phyloP scores from a whole-genome alignment of 2,888 invertebrate species.

The Archips xylosteana region DNA sequence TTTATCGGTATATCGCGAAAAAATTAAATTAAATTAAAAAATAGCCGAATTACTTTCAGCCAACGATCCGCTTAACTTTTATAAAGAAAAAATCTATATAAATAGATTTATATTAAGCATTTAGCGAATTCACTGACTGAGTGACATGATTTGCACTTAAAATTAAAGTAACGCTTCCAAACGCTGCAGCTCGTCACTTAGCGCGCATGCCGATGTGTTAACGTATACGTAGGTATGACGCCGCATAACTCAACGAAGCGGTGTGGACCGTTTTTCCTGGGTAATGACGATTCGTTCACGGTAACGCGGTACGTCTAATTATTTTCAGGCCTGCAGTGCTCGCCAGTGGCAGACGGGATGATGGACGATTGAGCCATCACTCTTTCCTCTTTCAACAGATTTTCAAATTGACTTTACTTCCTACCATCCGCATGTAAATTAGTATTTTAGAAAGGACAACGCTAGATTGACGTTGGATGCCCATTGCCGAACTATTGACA shows the following conservation, averaged over 20 bases:
- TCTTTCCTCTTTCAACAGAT: conserved; percentile 55
- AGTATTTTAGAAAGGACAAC: not conserved
- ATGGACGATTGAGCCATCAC: conserved; percentile 65
- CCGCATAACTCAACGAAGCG: conserved; percentile 37
- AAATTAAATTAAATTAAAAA: too few species aligned
- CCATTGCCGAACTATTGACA: conserved; percentile 48
- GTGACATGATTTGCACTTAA: not conserved
- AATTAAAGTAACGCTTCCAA: not conserved
- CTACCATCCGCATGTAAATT: not conserved
- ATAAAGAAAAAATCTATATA: too few species aligned
- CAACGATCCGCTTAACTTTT: too few species aligned
- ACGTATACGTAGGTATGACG: conserved; percentile 39
- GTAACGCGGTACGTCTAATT: conserved; percentile 61
- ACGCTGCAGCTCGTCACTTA: conserved; percentile 17
- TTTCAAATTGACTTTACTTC: conserved; percentile 41
- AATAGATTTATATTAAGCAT: too few species aligned
- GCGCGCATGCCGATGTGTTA: conserved; percentile 6
- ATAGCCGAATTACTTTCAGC: too few species aligned
- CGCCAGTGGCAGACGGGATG: conserved; percentile 57
- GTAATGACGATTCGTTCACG: conserved; percentile 54
- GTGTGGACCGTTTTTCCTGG: conserved; percentile 48
- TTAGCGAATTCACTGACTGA: not conserved
- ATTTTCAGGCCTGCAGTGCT: conserved; percentile 58
- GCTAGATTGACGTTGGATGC: not conserved
- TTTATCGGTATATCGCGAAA: too few species aligned